Base-by-base conservation (phyloP, 1,140 invertebrate genomes). In the Brachionus rotundiformis region DNA sequence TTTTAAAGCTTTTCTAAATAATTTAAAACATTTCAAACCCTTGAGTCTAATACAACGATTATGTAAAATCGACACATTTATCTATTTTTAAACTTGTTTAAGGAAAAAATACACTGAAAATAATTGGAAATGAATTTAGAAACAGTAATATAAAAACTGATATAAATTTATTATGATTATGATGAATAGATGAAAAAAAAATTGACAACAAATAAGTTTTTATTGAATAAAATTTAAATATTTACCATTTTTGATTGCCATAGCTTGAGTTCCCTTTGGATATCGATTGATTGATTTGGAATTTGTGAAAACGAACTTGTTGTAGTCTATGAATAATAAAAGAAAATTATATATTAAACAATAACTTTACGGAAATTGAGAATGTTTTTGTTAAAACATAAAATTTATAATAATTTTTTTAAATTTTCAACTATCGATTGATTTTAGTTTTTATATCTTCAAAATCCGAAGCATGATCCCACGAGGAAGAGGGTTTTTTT, bases 211-310 rank as follows among this genome's bases (percentile, higher is more conserved):
- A 73, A 41, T 23, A 73, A 41, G 10, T 68, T 33, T 33, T 16
- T 16, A 25, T 44, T 16, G 41, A 44, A 44, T 5, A 79, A 31
- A 59, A 79, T 19, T 59, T 36, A 79, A 59, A 79, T 33, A 39
- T 79, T 63, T 79, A 79, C 76, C 76, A 79, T 79, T 79, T 79
- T 79, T 39, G 76, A 79, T 63, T 79, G 76, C 76, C 76, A 79
- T 79, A 79, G 19, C 59, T 79, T 79, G 29, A 79, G 76, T 59
- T 79, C 76, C 33, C 47, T 54, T 79, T 79, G 76, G 23, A 79
- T 79, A 59, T 79, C 76, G 36, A 79, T 79, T 79, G 76, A 79
- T 61, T 79, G 76, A 31, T 79, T 79, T 59, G 76, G 47, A 59
- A 59, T 63, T 79, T 63, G 49, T 29, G 76, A 59, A 63, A 63